Evolutionary conservation across 2,797 vertebrate genomes (phyloP).

Genomic region (Sphenodon punctatus): DNA sequence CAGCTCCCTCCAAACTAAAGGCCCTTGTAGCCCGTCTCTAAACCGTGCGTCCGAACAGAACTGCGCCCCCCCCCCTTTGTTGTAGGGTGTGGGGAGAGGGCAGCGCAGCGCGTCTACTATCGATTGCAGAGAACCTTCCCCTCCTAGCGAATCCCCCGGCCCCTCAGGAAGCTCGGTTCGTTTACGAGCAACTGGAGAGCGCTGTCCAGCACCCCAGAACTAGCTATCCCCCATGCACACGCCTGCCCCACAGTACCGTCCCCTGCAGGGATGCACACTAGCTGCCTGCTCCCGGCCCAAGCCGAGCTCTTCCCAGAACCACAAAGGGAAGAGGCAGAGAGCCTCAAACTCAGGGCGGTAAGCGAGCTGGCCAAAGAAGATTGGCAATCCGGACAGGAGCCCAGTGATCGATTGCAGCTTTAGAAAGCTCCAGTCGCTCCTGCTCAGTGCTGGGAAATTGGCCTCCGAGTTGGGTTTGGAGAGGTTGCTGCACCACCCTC

Average conservation of each 20-base stretch:
- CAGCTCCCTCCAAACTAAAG: background rate
- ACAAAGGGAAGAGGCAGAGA: background rate
- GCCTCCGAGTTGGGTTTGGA: background rate
- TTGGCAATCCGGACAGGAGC: too few relatives aligned
- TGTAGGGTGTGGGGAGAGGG: too few relatives aligned
- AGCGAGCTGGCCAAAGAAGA: background rate
- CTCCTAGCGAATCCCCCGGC: too few relatives aligned
- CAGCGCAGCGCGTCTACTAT: too few relatives aligned
- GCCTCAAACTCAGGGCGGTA: background rate
- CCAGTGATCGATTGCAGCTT: background rate
- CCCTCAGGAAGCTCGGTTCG: background rate
- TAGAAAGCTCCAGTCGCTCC: background rate
- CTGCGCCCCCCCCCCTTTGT: background rate
- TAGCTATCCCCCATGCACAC: too few relatives aligned
- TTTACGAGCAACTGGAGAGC: background rate
- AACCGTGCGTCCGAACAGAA: background rate
- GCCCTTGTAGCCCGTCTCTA: too few relatives aligned
- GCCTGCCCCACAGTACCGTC: too few relatives aligned
- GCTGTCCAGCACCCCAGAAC: too few relatives aligned
- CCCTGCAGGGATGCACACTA: too few relatives aligned
- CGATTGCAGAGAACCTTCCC: too few relatives aligned
- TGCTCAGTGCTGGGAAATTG: background rate
- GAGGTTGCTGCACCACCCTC: background rate
- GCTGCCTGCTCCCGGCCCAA: background rate
- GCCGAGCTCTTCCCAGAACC: background rate